Evolutionary conservation across 2,113 vertebrate genomes (phyloP).

Genomic region (Lagopus leucura): DNA sequence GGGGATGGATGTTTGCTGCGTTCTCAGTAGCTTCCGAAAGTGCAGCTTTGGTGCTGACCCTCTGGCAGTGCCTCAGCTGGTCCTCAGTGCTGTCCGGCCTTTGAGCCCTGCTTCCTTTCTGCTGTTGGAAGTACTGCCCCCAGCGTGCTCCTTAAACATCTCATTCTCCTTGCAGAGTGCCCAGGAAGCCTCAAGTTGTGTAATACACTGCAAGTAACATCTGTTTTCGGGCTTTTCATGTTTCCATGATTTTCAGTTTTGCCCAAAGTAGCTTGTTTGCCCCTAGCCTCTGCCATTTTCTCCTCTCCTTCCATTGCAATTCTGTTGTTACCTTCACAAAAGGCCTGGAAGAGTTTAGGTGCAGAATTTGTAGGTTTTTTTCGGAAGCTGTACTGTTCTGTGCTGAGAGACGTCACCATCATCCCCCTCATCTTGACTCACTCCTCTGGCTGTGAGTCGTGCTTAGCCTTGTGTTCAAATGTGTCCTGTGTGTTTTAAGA

Average conservation of each 20-base stretch:
- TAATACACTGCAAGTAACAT: neutral
- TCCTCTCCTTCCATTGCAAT: neutral
- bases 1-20: neutral
- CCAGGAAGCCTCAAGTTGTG: neutral
- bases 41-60: neutral
- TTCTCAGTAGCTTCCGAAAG: neutral
- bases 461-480: slow-evolving; percentile 19
- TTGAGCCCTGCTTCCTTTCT: neutral
- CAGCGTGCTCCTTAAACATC: neutral
- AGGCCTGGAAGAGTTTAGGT: neutral
- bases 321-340: neutral
- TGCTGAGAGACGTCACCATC: slow-evolving; percentile 6
- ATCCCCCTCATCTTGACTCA: slow-evolving; percentile 63
- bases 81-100: neutral
- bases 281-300: neutral
- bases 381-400: neutral
- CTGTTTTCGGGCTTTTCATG: neutral
- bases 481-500: neutral
- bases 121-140: neutral
- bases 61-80: neutral
- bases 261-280: neutral
- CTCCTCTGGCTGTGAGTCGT: neutral
- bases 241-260: neutral
- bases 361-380: neutral
- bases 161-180: accelerated